phyloP scores from a whole-genome alignment of 2,797 vertebrate genomes.

The Pipistrellus pipistrellus region DNA sequence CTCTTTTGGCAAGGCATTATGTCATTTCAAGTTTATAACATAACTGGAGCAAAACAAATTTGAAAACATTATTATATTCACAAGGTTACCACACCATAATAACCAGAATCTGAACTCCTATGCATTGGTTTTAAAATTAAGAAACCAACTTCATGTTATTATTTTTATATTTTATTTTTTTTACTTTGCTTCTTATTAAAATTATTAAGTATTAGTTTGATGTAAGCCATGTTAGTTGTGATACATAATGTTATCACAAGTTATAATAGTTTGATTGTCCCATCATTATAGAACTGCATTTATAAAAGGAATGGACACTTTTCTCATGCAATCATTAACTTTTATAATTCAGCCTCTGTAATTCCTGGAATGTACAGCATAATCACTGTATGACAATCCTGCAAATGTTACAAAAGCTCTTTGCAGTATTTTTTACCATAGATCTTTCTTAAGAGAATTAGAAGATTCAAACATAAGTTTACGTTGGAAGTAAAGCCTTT shows the following conservation, averaged over 20 bases:
- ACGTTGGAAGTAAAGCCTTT: constrained; percentile 80
- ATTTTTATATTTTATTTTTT: not conserved
- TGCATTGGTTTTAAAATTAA: not conserved
- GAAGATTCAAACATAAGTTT: constrained; percentile 74
- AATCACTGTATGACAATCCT: constrained; percentile 35
- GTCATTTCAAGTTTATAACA: not conserved
- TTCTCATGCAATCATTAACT: constrained; percentile 16
- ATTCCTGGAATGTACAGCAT: constrained; percentile 42
- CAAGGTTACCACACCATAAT: not conserved
- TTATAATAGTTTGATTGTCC: constrained; percentile 15
- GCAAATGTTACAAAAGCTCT: constrained; percentile 73
- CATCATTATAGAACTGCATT: constrained; percentile 26
- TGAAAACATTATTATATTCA: not conserved
- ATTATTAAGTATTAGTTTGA: constrained; percentile 30
- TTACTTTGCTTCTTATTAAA: constrained; percentile 15
- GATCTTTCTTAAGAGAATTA: constrained; percentile 79
- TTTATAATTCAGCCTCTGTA: constrained; percentile 50
- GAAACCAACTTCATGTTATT: not conserved
- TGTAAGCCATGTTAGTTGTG: constrained; percentile 16
- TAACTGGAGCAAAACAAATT: not conserved
- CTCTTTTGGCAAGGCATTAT: not conserved
- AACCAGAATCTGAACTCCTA: not conserved
- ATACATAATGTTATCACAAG: not conserved
- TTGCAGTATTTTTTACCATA: constrained; percentile 60
- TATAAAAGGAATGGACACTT: constrained; percentile 50